Evolutionary conservation across 2,888 invertebrate genomes (phyloP).

Genomic region (Cloeon dipterum): DNA sequence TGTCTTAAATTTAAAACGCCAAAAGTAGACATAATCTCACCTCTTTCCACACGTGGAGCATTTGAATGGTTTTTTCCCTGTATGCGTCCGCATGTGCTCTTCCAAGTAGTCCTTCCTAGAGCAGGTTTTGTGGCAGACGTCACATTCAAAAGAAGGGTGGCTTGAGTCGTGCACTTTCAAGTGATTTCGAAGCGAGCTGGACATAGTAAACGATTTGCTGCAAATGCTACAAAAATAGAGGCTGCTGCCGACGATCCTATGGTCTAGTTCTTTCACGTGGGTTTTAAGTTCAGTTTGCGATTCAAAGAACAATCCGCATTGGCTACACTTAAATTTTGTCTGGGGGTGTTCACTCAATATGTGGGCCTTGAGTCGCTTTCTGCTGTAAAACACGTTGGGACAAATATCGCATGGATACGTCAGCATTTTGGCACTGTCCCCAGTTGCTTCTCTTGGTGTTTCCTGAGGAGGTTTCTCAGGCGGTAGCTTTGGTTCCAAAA

Average conservation of each 20-base stretch:
- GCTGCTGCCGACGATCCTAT: conserved; percentile 6
- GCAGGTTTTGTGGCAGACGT: conserved; percentile 9
- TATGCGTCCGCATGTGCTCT: conserved; percentile 10
- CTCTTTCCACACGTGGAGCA: conserved; percentile 7
- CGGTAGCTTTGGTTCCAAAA: no score
- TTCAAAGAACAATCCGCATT: no score
- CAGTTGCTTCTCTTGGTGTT: no score
- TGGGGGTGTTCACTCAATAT: no score
- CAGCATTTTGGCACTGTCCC: no score
- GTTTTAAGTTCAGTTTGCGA: conserved; percentile 6
- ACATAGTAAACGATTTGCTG: conserved; percentile 9
- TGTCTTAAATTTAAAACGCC: no score
- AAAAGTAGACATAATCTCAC: no score
- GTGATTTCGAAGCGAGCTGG: conserved; percentile 10
- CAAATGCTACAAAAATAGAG: conserved; percentile 8
- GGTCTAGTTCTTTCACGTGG: no score
- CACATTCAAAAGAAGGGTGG: conserved; percentile 9
- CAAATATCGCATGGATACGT: conserved; percentile 6
- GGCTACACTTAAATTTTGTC: no score
- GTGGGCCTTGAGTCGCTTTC: conserved; percentile 5
- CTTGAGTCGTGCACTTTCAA: conserved; percentile 8
- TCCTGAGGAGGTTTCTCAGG: no score
- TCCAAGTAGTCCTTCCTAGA: conserved; percentile 9
- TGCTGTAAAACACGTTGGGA: conserved; percentile 3
- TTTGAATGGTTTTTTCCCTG: conserved; percentile 10